These are phyloP conservation scores for Anhinga rufa DNA, from an alignment of 2,113 vertebrate species.

Conservation along the genomic window DNA sequence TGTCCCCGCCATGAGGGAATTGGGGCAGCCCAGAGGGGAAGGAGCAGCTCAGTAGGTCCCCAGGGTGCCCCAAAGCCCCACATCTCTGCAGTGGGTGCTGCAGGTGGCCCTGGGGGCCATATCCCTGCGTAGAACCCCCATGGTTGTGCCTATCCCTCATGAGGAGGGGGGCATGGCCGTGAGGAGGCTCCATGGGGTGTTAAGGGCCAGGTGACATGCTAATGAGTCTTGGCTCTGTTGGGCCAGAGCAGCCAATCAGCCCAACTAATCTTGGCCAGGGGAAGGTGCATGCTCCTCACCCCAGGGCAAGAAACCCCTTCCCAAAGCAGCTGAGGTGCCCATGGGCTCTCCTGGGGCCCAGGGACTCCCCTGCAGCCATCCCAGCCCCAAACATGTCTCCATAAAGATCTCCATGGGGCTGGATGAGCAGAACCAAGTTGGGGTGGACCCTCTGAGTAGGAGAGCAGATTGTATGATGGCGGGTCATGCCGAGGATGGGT, in stretches of 20 bases:
- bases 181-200: background rate
- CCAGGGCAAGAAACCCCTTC: background rate
- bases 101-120: background rate
- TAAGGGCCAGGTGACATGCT: background rate
- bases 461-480: accelerated
- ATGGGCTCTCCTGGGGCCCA: background rate
- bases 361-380: background rate
- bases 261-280: background rate
- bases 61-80: background rate
- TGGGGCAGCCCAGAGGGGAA: background rate
- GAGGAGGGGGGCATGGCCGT: background rate
- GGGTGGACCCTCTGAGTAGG: background rate
- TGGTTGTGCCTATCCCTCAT: background rate
- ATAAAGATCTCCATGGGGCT: background rate
- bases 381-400: background rate
- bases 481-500: background rate
- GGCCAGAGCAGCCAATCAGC: background rate
- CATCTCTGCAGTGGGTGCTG: background rate
- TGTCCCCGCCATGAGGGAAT: background rate
- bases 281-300: background rate
- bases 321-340: background rate
- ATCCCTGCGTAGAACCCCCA: background rate
- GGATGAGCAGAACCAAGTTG: background rate
- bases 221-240: background rate
- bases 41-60: background rate